Base-by-base conservation (phyloP, 2,113 vertebrate genomes). In the Pteropus alecto region DNA sequence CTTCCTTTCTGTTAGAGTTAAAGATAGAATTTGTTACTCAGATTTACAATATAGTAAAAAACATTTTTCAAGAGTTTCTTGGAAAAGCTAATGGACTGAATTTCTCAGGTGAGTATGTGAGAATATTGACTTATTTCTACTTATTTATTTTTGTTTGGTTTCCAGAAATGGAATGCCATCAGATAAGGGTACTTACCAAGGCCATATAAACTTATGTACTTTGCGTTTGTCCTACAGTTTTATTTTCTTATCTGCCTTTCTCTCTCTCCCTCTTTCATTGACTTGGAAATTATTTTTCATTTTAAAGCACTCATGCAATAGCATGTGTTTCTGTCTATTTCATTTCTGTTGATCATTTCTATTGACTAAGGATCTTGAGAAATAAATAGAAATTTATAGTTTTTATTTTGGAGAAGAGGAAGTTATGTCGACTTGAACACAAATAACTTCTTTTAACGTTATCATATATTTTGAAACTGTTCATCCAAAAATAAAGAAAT, bases 261-360 rank as follows among this genome's bases (percentile, higher is more conserved):
- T 48, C 26, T 48, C 26, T 78, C 10, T 9, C 12, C 81, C 28
- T 88, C 6, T 91, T 38, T 89, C 21, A 81, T 61, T 22, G 35
- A 61, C n/a, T 94, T 78, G 30, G 30, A 81, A 87, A 67, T 68
- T 67, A 78, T 51, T 91, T 97, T 91, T 79, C 22, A 94, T 87
- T 68, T 78, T 76, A 92, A 78, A 89, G 28, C 24, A 43, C n/a
- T 78, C 24, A 21, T 73, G 7, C 2, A 86, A 73, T 22, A 16
- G 54, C 33, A 2, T 91, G 12, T 63, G 8, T 85, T 97, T 79
- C 35, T 97, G 3, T 46, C 46, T 5, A 61, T 74, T 93, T 85
- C 4, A 63, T 89, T 96, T 95, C 35, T 92, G 16, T 46, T 85
- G 30, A 33, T 89, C 21, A 54, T 78, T 96, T 86, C 10, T 68